A percentile compares a stretch with the other conserved stretches of the same genome.
Conservation (phyloP, 1,140 invertebrate genomes). For the Micrasema minimum region DNA sequence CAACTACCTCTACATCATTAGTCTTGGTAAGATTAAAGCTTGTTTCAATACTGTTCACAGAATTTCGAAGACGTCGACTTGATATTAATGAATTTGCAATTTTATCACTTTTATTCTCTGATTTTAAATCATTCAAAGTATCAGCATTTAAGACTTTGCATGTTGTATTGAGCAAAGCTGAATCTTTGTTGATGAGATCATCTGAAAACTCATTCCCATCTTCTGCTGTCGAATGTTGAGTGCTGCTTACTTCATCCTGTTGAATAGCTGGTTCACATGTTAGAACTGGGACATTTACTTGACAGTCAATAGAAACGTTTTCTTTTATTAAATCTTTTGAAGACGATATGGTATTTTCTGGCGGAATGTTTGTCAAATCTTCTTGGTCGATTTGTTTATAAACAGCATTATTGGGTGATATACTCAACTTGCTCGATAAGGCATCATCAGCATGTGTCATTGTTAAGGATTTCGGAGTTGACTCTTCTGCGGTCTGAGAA, state of each 20-base stretch:
- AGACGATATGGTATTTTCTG: conserved; percentile 37
- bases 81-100: neutral
- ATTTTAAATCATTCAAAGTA: too few relatives aligned
- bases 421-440: neutral
- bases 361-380: neutral
- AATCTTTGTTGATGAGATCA: conserved; percentile 21
- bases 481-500: conserved; percentile 1
- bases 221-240: conserved; percentile 41
- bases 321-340: conserved; percentile 32
- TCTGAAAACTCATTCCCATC: conserved; percentile 33
- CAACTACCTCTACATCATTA: neutral
- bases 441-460: neutral
- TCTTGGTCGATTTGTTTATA: too few relatives aligned
- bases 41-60: neutral
- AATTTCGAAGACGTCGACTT: neutral
- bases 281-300: conserved; percentile 1
- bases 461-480: neutral
- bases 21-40: neutral
- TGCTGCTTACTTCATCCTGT: conserved; percentile 51
- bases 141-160: neutral
- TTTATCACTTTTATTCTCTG: neutral
- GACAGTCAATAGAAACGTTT: neutral
- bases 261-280: conserved; percentile 41
- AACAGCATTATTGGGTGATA: too few relatives aligned
- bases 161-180: neutral